phyloP scores from a whole-genome alignment of 2,888 invertebrate genomes.

The Thecocarcelia acutangulata region DNA sequence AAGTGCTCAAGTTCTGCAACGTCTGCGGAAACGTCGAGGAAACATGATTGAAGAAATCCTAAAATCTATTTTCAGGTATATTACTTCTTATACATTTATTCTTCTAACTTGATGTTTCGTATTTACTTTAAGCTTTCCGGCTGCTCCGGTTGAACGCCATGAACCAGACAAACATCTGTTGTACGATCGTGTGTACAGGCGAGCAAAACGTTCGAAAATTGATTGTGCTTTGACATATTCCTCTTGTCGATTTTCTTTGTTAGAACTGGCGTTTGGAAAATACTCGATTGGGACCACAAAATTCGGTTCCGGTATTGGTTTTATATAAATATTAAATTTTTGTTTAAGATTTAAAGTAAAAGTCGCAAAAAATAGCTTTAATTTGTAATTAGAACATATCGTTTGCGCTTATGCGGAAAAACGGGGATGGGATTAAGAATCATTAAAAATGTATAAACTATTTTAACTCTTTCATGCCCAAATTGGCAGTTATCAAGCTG shows the following conservation, averaged over 20 bases:
- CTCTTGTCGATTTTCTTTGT: slow-evolving; percentile 86
- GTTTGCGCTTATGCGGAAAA: too few relatives aligned
- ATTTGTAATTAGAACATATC: too few relatives aligned
- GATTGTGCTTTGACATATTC: slow-evolving; percentile 84
- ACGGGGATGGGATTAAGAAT: too few relatives aligned
- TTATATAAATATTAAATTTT: slow-evolving; percentile 25
- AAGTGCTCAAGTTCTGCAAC: slow-evolving; percentile 84
- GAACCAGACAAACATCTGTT: slow-evolving; percentile 83
- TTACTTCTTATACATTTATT: slow-evolving; percentile 37
- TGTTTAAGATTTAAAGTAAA: too few relatives aligned
- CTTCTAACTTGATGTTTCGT: not conserved
- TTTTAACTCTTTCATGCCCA: too few relatives aligned
- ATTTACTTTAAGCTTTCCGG: slow-evolving; percentile 72
- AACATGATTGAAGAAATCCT: slow-evolving; percentile 88
- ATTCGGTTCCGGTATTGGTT: slow-evolving; percentile 61
- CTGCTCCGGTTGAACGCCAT: slow-evolving; percentile 50
- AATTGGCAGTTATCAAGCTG: too few relatives aligned
- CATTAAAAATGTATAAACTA: too few relatives aligned
- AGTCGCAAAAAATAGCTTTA: too few relatives aligned
- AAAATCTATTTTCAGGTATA: slow-evolving; percentile 86
- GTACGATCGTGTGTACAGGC: slow-evolving; percentile 86
- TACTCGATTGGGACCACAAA: slow-evolving; percentile 75
- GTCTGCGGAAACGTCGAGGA: slow-evolving; percentile 82
- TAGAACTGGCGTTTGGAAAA: slow-evolving; percentile 87
- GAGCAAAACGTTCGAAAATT: slow-evolving; percentile 81